Evolutionary conservation across 2,797 vertebrate species (phyloP).

Genomic region (Presbytis comata): DNA sequence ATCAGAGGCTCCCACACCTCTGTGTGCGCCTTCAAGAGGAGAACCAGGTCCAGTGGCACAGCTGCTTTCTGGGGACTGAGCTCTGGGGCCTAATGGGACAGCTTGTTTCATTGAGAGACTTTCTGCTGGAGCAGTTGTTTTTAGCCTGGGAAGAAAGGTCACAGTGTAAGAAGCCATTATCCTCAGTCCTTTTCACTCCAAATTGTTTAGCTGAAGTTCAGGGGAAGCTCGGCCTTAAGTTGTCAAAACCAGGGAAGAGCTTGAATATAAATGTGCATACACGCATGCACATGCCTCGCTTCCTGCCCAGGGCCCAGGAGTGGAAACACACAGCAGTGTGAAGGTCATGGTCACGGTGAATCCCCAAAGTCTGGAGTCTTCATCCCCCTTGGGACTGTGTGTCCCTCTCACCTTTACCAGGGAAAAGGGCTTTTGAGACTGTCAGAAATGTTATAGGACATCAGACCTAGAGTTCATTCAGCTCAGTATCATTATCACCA

Average conservation of each 20-base stretch:
- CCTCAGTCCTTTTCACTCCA: conserved; percentile 68
- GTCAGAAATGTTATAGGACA: neutral
- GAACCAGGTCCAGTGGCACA: neutral
- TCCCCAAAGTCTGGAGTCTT: neutral
- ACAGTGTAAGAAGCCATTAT: conserved; percentile 73
- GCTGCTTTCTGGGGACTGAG: conserved; percentile 15
- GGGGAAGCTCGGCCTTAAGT: conserved; percentile 54
- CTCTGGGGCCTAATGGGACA: neutral
- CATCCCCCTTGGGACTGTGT: too few relatives aligned
- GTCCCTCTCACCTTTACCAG: neutral
- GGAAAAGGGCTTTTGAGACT: neutral
- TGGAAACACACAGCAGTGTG: neutral
- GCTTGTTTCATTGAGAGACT: conserved; percentile 36
- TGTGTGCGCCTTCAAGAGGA: neutral
- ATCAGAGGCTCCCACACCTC: neutral
- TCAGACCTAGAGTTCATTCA: neutral
- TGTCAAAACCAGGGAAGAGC: conserved; percentile 63
- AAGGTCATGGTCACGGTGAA: conserved; percentile 70
- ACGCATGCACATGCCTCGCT: neutral
- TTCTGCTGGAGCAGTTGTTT: conserved; percentile 77
- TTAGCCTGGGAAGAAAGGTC: conserved; percentile 60
- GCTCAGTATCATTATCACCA: neutral
- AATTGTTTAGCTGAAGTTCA: conserved; percentile 24
- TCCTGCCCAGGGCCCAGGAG: neutral
- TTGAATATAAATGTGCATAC: neutral